Percentiles rank a stretch among this genome's conserved stretches.
phyloP scores from a whole-genome alignment of 2,113 vertebrate species.

The Microcebus tavaratra region DNA sequence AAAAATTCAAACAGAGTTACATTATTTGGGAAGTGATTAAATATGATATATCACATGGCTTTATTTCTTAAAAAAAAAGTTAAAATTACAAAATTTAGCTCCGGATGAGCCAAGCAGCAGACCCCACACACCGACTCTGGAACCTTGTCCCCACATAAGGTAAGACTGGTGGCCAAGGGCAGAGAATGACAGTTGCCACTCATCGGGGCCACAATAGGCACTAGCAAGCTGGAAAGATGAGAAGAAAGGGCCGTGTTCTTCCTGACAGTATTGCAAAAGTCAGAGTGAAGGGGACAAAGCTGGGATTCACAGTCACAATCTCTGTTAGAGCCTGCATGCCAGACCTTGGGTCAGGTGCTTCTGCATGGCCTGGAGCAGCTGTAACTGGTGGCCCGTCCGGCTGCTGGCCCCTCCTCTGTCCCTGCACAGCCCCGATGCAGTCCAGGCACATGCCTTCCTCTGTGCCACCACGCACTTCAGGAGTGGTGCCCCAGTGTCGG shows the following conservation, averaged over 20 bases:
- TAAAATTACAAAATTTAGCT: not conserved
- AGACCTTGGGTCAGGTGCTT: not conserved
- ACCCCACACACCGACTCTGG: not conserved
- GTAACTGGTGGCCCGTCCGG: not conserved
- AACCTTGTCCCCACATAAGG: not conserved
- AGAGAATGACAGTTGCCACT: not conserved
- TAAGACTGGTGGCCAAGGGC: not conserved
- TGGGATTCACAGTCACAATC: not conserved
- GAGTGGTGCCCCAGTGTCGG: not conserved
- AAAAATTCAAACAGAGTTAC: slow-evolving; percentile 15
- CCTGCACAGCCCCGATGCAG: too few species aligned
- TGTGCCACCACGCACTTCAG: not conserved
- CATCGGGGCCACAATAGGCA: not conserved
- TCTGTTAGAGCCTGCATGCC: not conserved
- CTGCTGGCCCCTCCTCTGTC: not conserved
- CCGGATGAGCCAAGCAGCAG: not conserved
- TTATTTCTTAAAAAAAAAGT: not conserved
- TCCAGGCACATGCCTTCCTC: not conserved
- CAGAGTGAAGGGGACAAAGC: not conserved
- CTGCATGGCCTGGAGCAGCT: not conserved
- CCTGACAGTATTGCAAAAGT: not conserved
- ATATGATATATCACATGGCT: not conserved
- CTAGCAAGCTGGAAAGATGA: not conserved
- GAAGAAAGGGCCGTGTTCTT: not conserved
- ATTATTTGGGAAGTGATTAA: slow-evolving; percentile 3